Evolutionary conservation across 2,797 vertebrate genomes (phyloP).

Genomic region (Simalia tracyae): DNA sequence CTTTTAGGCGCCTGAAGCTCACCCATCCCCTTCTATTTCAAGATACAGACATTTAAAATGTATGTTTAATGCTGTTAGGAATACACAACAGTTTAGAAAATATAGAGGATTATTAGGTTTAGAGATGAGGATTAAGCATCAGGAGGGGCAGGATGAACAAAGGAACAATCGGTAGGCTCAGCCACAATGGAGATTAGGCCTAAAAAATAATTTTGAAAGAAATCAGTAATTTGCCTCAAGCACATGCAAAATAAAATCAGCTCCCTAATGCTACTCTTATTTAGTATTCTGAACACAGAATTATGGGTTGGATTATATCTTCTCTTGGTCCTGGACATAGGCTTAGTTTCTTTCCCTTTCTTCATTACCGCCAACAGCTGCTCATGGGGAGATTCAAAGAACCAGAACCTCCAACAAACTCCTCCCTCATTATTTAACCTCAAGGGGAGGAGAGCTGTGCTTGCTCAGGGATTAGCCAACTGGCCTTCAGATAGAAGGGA

Average conservation of each 20-base stretch:
- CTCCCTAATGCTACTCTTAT: background rate
- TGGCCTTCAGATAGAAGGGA: too few species aligned
- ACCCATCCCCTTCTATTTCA: background rate
- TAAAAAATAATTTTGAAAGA: background rate
- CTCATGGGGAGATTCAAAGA: background rate
- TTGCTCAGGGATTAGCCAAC: background rate
- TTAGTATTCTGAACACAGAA: background rate
- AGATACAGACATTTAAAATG: background rate
- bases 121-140: background rate
- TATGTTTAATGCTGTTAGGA: background rate
- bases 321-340: background rate
- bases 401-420: background rate
- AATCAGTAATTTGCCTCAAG: background rate
- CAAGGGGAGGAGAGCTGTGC: background rate
- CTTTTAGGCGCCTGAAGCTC: background rate
- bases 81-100: background rate
- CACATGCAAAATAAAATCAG: background rate
- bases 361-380: background rate
- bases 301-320: background rate
- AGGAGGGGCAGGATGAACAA: background rate
- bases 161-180: background rate
- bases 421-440: background rate
- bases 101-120: background rate
- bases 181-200: background rate
- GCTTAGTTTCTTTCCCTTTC: background rate